Evolutionary conservation across 2,113 vertebrate species (phyloP).

Genomic region (Tamias sibiricus): DNA sequence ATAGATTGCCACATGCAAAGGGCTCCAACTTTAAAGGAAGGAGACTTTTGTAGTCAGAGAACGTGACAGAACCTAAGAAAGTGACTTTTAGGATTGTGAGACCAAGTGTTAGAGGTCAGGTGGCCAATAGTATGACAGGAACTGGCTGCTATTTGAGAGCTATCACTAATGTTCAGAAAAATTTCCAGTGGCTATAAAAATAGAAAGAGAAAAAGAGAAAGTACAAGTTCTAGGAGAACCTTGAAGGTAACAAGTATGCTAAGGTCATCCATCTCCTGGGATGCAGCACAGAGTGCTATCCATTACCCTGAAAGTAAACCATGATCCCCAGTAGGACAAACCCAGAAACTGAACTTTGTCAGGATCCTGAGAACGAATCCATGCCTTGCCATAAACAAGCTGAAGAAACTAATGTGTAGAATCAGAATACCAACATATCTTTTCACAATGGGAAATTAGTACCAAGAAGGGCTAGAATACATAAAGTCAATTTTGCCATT

Average conservation of each 20-base stretch:
- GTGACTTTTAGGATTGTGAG: background rate
- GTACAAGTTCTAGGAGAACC: background rate
- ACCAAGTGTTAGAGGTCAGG: background rate
- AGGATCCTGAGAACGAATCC: background rate
- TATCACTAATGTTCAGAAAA: background rate
- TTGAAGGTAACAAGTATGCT: background rate
- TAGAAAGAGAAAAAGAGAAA: conserved; percentile 15
- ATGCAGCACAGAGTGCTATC: background rate
- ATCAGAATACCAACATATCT: background rate
- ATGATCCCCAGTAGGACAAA: background rate
- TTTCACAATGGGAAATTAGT: conserved; percentile 46
- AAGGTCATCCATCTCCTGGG: background rate
- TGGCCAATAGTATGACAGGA: background rate
- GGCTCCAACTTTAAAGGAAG: background rate
- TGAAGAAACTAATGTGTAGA: conserved; percentile 5
- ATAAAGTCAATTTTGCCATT: background rate
- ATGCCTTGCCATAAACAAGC: background rate
- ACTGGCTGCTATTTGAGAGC: background rate
- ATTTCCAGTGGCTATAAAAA: background rate
- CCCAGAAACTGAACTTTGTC: background rate
- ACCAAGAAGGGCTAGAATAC: background rate
- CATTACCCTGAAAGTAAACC: background rate
- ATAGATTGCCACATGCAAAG: background rate
- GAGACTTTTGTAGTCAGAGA: background rate
- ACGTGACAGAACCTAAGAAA: background rate